Conservation (phyloP, 2,113 vertebrate species). For the Pseudopodoces humilis region DNA sequence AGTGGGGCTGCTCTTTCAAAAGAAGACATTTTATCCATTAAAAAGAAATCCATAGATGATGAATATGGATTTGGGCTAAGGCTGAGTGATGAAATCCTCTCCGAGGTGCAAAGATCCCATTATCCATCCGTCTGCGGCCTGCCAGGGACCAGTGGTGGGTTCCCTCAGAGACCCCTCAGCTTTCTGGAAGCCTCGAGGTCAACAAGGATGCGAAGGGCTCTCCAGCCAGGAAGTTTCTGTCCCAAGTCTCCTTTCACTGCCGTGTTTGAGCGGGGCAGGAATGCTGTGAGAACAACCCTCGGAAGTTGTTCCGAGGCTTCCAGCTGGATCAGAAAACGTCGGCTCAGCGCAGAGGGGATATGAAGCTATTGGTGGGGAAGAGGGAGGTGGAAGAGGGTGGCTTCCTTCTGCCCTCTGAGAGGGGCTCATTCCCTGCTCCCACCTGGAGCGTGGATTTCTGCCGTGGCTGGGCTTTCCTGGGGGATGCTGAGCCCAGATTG, state of each 20-base stretch:
- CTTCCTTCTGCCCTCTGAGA: background rate
- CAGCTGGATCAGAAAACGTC: constrained; percentile 33
- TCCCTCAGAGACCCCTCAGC: background rate
- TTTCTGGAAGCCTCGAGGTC: background rate
- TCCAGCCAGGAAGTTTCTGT: background rate
- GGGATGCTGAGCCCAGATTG: background rate
- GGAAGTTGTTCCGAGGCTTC: background rate
- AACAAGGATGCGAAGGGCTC: background rate
- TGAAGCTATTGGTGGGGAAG: background rate
- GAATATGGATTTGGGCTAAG: constrained; percentile 12
- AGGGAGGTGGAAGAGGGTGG: accelerated
- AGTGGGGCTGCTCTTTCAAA: constrained; percentile 6
- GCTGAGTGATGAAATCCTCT: constrained; percentile 36
- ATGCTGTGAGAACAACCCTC: background rate
- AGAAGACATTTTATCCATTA: constrained; percentile 58
- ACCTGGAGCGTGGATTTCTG: background rate
- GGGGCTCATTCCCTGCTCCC: background rate
- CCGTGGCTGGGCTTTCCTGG: background rate
- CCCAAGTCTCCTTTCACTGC: background rate
- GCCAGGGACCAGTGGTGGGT: background rate
- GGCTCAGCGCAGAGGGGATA: background rate
- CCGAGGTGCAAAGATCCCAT: background rate
- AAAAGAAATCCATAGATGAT: constrained; percentile 50
- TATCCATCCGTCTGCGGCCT: background rate
- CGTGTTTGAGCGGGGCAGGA: background rate